Evolutionary conservation across 1,140 invertebrate genomes (phyloP).

Genomic region (Aphaenogaster ashmeadi): DNA sequence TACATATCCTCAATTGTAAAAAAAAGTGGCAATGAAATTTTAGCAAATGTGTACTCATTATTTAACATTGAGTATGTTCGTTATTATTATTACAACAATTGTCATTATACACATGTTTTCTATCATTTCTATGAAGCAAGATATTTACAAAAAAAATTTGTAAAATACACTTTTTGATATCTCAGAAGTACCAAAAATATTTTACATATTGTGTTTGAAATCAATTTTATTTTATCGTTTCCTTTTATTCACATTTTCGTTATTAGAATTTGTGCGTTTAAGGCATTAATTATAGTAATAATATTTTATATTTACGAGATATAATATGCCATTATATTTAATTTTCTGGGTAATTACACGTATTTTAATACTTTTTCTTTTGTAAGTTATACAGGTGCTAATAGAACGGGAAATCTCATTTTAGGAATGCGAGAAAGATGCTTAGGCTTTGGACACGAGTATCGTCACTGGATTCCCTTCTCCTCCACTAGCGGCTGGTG

Average conservation of each 20-base stretch:
- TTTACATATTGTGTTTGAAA: background rate
- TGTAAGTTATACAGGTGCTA: background rate
- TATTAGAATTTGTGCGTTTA: background rate
- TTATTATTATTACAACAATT: background rate
- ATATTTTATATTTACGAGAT: background rate
- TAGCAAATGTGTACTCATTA: background rate
- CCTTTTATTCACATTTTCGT: background rate
- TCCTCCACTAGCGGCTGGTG: slow-evolving; percentile 19
- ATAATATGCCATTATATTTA: background rate
- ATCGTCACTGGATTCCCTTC: slow-evolving; percentile 24
- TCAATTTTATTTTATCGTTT: background rate
- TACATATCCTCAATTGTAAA: background rate
- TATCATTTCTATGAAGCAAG: background rate
- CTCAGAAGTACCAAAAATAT: background rate
- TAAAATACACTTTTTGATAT: background rate
- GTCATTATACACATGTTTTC: background rate
- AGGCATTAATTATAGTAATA: background rate
- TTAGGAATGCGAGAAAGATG: slow-evolving; percentile 3
- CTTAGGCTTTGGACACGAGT: background rate
- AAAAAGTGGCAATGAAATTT: background rate
- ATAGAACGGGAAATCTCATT: slow-evolving; percentile 37
- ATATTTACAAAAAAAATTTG: background rate
- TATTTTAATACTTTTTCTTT: slow-evolving; percentile 8
- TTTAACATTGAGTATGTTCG: background rate
- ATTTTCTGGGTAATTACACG: background rate